phyloP scores from a whole-genome alignment of 2,797 vertebrate species.

The Heterohyrax brucei region DNA sequence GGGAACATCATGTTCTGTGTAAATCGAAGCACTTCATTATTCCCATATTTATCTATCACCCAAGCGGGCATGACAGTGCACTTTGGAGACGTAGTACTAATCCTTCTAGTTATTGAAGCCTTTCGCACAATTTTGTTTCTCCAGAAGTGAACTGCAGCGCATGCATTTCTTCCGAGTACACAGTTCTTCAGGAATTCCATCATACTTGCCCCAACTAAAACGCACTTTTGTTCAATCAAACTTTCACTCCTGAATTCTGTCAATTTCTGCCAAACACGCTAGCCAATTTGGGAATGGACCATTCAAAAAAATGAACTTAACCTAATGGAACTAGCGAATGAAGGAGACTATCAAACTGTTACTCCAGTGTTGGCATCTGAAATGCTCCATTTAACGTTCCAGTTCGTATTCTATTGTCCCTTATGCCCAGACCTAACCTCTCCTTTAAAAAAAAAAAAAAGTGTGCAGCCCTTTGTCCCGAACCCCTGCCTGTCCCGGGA shows the following conservation, averaged over 20 bases:
- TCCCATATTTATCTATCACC: slow-evolving; percentile 97
- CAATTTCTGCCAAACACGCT: slow-evolving; percentile 11
- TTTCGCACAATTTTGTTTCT: slow-evolving; percentile 26
- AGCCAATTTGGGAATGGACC: background rate
- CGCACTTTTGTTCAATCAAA: background rate
- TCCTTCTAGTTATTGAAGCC: slow-evolving; percentile 72
- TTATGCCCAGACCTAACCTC: background rate
- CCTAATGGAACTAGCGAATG: background rate
- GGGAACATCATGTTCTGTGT: slow-evolving; percentile 94
- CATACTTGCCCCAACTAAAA: background rate
- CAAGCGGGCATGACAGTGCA: slow-evolving; percentile 95
- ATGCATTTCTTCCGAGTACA: slow-evolving; percentile 31
- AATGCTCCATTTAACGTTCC: background rate
- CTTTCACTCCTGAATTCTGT: background rate
- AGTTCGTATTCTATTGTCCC: background rate
- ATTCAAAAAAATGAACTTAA: slow-evolving; percentile 5
- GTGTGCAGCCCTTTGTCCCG: background rate
- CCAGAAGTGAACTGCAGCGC: slow-evolving; percentile 23
- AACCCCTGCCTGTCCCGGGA: background rate
- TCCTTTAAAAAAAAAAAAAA: background rate
- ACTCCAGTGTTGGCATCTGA: background rate
- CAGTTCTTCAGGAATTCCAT: slow-evolving; percentile 79
- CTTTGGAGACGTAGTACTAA: slow-evolving; percentile 88
- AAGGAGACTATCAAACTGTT: background rate
- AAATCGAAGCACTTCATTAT: slow-evolving; percentile 95